phyloP scores from a whole-genome alignment of 2,888 invertebrate species.

The Troilus luridus region DNA sequence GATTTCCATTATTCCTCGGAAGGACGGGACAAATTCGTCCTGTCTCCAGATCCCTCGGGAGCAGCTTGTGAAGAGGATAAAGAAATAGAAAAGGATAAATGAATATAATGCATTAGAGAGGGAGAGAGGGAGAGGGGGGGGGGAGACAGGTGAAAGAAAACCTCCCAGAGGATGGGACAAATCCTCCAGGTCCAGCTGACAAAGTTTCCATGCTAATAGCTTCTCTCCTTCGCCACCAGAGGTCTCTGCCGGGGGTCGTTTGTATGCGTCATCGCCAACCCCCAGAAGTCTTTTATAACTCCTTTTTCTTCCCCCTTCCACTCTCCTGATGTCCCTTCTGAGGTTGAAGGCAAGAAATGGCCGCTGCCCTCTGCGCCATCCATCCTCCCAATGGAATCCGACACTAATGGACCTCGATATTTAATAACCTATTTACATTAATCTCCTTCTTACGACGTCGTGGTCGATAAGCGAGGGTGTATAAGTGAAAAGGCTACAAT shows the following conservation, averaged over 20 bases:
- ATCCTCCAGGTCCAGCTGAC: constrained; percentile 48
- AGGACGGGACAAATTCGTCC: constrained; percentile 50
- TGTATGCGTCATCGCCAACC: constrained; percentile 41
- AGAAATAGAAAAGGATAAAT: constrained; percentile 52
- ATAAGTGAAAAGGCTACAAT: no score
- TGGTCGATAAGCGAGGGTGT: no score
- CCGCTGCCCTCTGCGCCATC: not conserved
- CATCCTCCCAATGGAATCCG: not conserved
- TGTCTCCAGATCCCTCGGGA: constrained; percentile 2
- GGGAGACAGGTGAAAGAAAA: not conserved
- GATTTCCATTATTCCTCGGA: not conserved
- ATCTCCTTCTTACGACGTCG: not conserved
- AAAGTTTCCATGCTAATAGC: constrained; percentile 49
- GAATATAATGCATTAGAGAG: constrained; percentile 53
- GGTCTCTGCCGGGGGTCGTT: constrained; percentile 28
- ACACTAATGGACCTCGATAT: not conserved
- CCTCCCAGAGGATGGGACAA: not conserved
- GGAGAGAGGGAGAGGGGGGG: not conserved
- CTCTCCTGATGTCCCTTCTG: not conserved
- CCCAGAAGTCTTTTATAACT: constrained; percentile 35
- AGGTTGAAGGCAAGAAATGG: constrained; percentile 37
- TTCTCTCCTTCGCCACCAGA: not conserved
- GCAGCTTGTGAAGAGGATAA: not conserved
- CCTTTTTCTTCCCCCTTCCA: constrained; percentile 37
- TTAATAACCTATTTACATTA: constrained; percentile 5